Base-by-base conservation (phyloP, 2,888 invertebrate species). In the Sphaeridia pumilis region DNA sequence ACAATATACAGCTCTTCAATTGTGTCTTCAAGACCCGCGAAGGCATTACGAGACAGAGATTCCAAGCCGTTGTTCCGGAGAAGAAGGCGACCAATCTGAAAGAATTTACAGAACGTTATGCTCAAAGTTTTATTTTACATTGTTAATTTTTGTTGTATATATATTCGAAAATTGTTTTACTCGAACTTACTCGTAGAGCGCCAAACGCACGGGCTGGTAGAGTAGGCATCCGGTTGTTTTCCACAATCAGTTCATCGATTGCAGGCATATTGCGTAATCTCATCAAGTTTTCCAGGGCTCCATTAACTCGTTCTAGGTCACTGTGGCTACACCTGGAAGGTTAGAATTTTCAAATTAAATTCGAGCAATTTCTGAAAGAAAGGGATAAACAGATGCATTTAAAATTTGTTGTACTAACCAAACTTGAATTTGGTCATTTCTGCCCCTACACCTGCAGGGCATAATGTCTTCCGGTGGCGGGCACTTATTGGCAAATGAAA, bases 271-370 rank as follows among this genome's bases (percentile, higher is more conserved):
- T 64, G 25, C 64, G 58, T 35, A 65, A 58, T 49, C 58, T 61
- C 65, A 65, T 65, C 43, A 65, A 52, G 48, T 65, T 63, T 46
- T 63, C 61, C 35, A 65, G 54, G 22, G 65, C 65, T 28, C 63
- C 65, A 36, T 63, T 65, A 24, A 65, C 64, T 49, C 64, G 52
- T 48, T 64, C 64, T 53, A 88, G 72, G 67, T 87, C 87, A 74
- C 87, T 87, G 74, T 88, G 87, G n/a, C 88, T 87, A 69, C 89
- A 89, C 88, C 88, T 88, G 70, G 21, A 17, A 20, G 7, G 21
- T 22, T 24, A 17, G 44, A 22, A 22, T 22, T 22, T 24, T 5
- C 12, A 22, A 22, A 7, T 10, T 20, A 24, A 21, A 14, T 4
- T 28, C 27, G 24, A 17, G 54, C 14, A 24, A 10, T 12, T 3